These are phyloP conservation scores for Psilopsiagon aymara DNA, from an alignment of 2,113 vertebrate species.

Conservation along the genomic window DNA sequence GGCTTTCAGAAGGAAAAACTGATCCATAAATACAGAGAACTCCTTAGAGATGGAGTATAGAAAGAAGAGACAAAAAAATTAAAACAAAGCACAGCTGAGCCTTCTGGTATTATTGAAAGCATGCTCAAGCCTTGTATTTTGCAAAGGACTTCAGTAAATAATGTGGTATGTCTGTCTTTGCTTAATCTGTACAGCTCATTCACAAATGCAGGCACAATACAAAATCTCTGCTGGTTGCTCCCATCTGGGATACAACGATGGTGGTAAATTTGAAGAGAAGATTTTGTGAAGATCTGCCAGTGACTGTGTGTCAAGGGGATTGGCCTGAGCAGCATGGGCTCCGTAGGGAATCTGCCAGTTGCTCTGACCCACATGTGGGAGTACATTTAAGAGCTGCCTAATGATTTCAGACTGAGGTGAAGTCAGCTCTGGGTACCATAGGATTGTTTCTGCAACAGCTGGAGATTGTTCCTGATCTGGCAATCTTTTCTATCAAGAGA, in stretches of 20 bases:
- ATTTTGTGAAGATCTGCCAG: not conserved
- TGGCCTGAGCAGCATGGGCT: not conserved
- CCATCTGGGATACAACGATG: not conserved
- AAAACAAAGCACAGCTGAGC: not conserved
- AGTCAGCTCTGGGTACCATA: not conserved
- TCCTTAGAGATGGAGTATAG: not conserved
- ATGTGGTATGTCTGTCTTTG: not conserved
- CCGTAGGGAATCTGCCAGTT: not conserved
- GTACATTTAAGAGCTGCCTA: not conserved
- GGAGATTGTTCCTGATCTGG: not conserved
- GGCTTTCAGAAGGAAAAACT: constrained; percentile 22
- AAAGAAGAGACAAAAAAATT: not conserved
- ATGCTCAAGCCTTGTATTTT: not conserved
- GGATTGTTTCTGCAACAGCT: not conserved
- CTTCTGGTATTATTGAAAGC: not conserved
- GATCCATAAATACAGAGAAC: constrained; percentile 14
- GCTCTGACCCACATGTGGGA: not conserved
- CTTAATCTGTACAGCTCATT: not conserved
- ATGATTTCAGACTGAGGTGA: not conserved
- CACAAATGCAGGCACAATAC: not conserved
- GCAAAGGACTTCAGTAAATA: not conserved
- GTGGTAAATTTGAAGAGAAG: not conserved
- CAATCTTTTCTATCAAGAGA: not conserved
- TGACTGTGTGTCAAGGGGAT: not conserved
- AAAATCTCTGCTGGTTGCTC: not conserved